These are phyloP conservation scores for Astur gentilis DNA, from an alignment of 2,113 vertebrate species.

Conservation along the genomic window DNA sequence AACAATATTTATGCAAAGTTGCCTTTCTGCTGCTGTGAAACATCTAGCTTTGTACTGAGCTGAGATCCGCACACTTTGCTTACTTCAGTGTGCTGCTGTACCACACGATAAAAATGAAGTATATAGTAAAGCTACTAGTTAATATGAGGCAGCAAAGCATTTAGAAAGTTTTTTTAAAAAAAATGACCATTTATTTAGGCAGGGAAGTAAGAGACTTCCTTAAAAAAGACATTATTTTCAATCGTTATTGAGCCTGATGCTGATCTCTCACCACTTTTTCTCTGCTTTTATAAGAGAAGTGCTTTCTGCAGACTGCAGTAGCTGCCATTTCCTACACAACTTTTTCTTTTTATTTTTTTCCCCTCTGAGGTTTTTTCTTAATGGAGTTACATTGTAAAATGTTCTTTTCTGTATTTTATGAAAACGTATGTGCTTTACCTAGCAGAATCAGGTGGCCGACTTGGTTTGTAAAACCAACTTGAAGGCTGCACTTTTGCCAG, in stretches of 20 bases:
- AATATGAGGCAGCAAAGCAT: not conserved
- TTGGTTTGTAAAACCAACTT: not conserved
- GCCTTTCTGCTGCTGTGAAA: not conserved
- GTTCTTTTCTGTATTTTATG: not conserved
- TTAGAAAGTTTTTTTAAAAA: not conserved
- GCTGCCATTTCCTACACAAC: not conserved
- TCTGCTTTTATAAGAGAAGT: not conserved
- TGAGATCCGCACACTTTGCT: not conserved
- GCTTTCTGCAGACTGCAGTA: not conserved
- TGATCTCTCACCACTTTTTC: not conserved
- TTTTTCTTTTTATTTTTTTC: not conserved
- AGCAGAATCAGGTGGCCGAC: not conserved
- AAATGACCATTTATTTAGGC: not conserved
- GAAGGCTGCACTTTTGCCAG: not conserved
- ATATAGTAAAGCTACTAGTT: not conserved
- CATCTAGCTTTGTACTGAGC: not conserved
- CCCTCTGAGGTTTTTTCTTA: not conserved
- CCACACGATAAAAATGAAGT: not conserved
- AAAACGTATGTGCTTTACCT: not conserved
- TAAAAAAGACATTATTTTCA: not conserved
- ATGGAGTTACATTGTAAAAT: not conserved
- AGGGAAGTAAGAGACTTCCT: not conserved
- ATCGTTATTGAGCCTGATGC: not conserved
- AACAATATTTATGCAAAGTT: conserved; percentile 15
- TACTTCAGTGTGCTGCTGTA: not conserved